A percentile compares a stretch with the other conserved stretches of the same genome.
These are phyloP conservation scores for Drepana falcataria DNA, from an alignment of 2,888 invertebrate species.

Conservation along the genomic window DNA sequence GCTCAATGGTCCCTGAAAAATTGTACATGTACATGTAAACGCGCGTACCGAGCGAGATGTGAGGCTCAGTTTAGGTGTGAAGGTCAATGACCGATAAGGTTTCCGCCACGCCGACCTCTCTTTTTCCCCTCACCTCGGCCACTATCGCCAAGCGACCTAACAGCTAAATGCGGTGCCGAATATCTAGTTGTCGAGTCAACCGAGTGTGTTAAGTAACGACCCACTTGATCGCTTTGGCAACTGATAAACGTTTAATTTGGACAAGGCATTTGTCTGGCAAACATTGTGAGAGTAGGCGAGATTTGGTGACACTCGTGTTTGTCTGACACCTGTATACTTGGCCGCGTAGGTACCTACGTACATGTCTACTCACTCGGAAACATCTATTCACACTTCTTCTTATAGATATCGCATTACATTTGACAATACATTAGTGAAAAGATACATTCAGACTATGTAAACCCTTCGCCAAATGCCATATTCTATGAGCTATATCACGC, in stretches of 20 bases:
- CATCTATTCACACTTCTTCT: background rate
- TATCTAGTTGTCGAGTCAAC: conserved; percentile 15
- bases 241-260: conserved; percentile 3
- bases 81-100: conserved; percentile 77
- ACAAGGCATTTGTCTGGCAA: conserved; percentile 2
- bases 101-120: conserved; percentile 58
- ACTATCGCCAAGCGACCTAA: conserved; percentile 47
- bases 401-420: background rate
- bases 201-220: conserved; percentile 1
- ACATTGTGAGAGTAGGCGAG: conserved; percentile 1
- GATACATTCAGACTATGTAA: background rate
- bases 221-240: conserved; percentile 3
- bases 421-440: no score
- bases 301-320: conserved; percentile 1
- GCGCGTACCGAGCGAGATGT: conserved; percentile 57
- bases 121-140: conserved; percentile 41
- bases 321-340: background rate
- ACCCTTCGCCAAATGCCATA: no score
- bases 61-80: conserved; percentile 75
- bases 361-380: background rate
- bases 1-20: conserved; percentile 45
- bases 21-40: conserved; percentile 36
- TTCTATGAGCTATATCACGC: no score
- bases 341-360: background rate
- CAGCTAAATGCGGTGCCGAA: conserved; percentile 36